Evolutionary conservation across 64 coral and sea anemone genomes (phyloP).

Genomic region (Anthopleura sola): DNA sequence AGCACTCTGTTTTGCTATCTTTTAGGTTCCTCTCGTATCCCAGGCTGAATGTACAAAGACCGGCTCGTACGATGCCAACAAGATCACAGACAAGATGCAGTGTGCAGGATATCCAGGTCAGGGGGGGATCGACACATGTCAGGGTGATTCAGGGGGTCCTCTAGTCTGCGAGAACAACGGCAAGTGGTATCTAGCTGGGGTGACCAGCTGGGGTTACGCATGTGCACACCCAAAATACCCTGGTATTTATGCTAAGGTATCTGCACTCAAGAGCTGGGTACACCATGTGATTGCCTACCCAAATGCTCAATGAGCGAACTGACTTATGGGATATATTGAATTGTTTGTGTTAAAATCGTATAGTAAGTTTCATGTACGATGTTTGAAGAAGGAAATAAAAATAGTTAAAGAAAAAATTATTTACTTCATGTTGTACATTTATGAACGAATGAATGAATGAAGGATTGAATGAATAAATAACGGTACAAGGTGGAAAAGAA

Average conservation of each 20-base stretch:
- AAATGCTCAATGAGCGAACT: background rate
- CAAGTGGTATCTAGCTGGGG: slow-evolving; percentile 76
- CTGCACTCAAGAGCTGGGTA: slow-evolving; percentile 54
- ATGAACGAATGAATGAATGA: background rate
- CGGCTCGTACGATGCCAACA: slow-evolving; percentile 43
- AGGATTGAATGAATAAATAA: background rate
- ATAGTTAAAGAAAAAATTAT: background rate
- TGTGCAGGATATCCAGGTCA: slow-evolving; percentile 60
- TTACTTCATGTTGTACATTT: too few species aligned
- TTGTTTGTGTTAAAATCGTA: background rate
- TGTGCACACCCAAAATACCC: slow-evolving; percentile 64
- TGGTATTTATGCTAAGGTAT: slow-evolving; percentile 62
- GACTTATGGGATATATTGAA: background rate
- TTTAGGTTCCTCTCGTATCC: slow-evolving; percentile 50
- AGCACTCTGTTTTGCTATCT: background rate
- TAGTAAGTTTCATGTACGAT: background rate
- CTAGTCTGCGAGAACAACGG: slow-evolving; percentile 68
- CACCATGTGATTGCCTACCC: slow-evolving; percentile 34
- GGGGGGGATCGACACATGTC: slow-evolving; percentile 72
- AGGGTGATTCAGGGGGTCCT: slow-evolving; percentile 82
- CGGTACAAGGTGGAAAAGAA: too few species aligned
- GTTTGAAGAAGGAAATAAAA: background rate
- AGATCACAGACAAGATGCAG: slow-evolving; percentile 58
- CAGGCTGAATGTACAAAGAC: slow-evolving; percentile 66
- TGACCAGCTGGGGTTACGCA: slow-evolving; percentile 80